Evolutionary conservation across 2,113 vertebrate species (phyloP).

Genomic region (Hydrochoerus hydrochaeris): DNA sequence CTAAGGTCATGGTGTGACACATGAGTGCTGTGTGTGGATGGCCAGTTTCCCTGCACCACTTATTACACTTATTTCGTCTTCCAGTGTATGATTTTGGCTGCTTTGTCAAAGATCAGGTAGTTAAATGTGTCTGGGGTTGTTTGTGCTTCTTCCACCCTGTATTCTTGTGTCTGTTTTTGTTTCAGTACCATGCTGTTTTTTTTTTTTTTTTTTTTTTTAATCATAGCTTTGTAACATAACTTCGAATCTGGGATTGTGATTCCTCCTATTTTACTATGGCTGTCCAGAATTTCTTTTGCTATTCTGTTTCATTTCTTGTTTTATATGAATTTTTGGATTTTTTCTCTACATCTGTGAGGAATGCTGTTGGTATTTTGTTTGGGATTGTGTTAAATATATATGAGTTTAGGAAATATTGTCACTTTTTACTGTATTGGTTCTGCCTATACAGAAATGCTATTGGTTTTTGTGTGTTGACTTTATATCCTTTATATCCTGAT

Average conservation of each 20-base stretch:
- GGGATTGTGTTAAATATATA: neutral
- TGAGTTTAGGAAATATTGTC: neutral
- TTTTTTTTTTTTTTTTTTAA: neutral
- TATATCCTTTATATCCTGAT: neutral
- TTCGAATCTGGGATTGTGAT: neutral
- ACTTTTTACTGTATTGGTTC: neutral
- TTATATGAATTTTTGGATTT: neutral
- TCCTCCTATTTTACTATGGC: neutral
- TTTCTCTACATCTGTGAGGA: neutral
- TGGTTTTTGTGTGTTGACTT: neutral
- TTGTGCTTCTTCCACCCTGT: neutral
- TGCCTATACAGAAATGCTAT: neutral
- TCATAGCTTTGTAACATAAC: neutral
- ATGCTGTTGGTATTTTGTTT: neutral
- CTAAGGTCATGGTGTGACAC: neutral
- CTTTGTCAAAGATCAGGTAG: neutral
- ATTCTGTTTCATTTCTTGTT: neutral
- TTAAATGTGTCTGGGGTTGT: neutral
- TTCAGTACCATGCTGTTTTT: neutral
- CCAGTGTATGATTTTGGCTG: neutral
- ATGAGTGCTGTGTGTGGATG: neutral
- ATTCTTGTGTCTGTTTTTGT: neutral
- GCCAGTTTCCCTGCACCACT: neutral
- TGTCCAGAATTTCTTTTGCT: neutral
- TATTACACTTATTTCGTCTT: neutral